Evolutionary conservation across 2,888 invertebrate genomes (phyloP).

Genomic region (Oscheius sp.): DNA sequence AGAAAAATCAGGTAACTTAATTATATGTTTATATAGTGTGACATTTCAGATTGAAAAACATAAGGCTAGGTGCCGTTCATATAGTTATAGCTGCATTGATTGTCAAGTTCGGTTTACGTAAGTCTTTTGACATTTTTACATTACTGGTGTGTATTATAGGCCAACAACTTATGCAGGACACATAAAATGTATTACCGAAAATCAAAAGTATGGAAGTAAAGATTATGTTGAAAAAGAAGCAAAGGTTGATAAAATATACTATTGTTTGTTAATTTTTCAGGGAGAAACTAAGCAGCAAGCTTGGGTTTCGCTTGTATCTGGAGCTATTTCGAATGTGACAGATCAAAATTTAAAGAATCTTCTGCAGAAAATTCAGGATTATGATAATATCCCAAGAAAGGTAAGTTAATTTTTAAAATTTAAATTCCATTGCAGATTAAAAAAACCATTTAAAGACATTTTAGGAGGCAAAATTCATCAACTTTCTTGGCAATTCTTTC

Average conservation of each 20-base stretch:
- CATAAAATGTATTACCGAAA: slow-evolving; percentile 85
- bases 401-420: slow-evolving; percentile 13
- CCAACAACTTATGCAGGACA: slow-evolving; percentile 80
- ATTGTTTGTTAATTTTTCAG: slow-evolving; percentile 34
- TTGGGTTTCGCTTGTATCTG: slow-evolving; percentile 71
- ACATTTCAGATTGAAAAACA: slow-evolving; percentile 59
- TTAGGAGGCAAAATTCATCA: slow-evolving; percentile 66
- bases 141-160: background rate
- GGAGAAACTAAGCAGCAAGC: slow-evolving; percentile 73
- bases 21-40: background rate
- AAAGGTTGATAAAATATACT: slow-evolving; percentile 47
- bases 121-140: slow-evolving; percentile 5
- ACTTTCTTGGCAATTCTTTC: slow-evolving; percentile 61
- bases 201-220: slow-evolving; percentile 82
- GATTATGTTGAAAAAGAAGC: slow-evolving; percentile 71
- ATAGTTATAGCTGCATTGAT: slow-evolving; percentile 88
- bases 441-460: slow-evolving; percentile 4
- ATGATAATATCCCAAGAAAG: slow-evolving; percentile 65
- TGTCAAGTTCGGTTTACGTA: slow-evolving; percentile 84
- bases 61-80: slow-evolving; percentile 75
- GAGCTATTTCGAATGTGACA: slow-evolving; percentile 61
- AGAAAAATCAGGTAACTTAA: slow-evolving; percentile 80
- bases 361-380: slow-evolving; percentile 51
- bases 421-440: background rate
- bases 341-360: slow-evolving; percentile 56